These are phyloP conservation scores for Protobothrops mucrosquamatus DNA, from an alignment of 2,113 vertebrate species.

Conservation along the genomic window DNA sequence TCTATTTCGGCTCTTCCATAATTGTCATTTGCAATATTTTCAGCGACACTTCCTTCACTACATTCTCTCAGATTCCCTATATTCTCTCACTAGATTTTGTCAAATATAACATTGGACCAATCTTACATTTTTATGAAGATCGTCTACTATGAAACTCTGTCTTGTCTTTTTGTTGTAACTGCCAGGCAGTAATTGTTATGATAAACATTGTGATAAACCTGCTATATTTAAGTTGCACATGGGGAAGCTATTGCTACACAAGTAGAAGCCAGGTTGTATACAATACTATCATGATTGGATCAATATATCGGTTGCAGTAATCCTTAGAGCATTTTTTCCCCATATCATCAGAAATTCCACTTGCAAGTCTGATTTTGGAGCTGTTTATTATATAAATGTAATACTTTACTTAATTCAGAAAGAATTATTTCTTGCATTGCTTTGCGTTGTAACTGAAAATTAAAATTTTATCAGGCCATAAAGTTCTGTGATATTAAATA, in stretches of 20 bases:
- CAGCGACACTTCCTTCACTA: not conserved
- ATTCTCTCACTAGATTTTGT: not conserved
- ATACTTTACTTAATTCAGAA: not conserved
- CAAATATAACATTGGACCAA: not conserved
- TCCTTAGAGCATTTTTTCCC: not conserved
- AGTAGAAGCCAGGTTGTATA: not conserved
- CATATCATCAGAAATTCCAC: not conserved
- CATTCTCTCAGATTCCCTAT: not conserved
- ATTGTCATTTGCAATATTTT: not conserved
- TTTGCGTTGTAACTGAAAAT: not conserved
- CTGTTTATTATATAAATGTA: not conserved
- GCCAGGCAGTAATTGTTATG: not conserved
- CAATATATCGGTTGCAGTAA: not conserved
- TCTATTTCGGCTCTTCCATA: not conserved
- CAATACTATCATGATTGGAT: not conserved
- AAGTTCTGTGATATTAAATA: conserved; percentile 3
- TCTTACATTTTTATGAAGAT: not conserved
- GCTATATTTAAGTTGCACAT: not conserved
- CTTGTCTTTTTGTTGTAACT: not conserved
- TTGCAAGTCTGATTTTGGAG: not conserved
- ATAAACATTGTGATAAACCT: not conserved
- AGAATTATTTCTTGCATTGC: not conserved
- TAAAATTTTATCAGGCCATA: not conserved
- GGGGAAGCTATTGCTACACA: not conserved
- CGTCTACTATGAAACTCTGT: not conserved